Base-by-base conservation (phyloP, 2,797 vertebrate genomes). In the Anguilla anguilla region DNA sequence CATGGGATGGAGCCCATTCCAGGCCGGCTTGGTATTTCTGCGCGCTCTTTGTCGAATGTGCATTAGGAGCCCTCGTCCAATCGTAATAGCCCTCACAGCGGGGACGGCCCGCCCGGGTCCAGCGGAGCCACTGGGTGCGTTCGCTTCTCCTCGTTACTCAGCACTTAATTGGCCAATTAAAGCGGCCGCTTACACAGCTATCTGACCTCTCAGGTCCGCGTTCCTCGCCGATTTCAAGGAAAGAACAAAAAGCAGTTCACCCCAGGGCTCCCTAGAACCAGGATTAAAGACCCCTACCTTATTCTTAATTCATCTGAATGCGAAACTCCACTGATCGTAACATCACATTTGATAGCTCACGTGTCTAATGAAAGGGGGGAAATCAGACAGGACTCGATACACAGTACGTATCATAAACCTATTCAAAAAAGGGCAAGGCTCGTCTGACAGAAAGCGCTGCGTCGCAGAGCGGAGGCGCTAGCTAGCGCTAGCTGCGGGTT, bases 401-500 rank as follows among this genome's bases (percentile, higher is more conserved):
- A 85, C 6, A 35, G n/a, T 83, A 11, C 51, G 82, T 28, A 51
- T 67, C 79, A 82, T 31, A 57, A 10, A 19, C 28, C 51, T n/a
- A 22, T 83, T 84, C 53, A 25, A 2, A 84, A 84, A 11, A 43
- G 69, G 72, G 9, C 13, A 15, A 57, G n/a, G 13, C 84, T 49
- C n/a, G 15, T 51, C 17, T 15, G 4, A 72, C 64, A 86, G 77
- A 86, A 83, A 83, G 3, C 17, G 17, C n/a, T 15, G 25, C 11
- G 46, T 9, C 46, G 69, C 7, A 6, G 25, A 82, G 19, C 28
- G 25, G 64, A 69, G 64, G 19, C 64, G 6, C 22, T n/a, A 22
- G 64, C 53, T 83, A 51, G 69, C 19, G n/a, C 25, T 72, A 79
- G 83, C 77, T 11, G 53, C 13, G 72, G 87, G 83, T 35, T 85